A percentile compares a stretch with the other conserved stretches of the same genome.
These are phyloP conservation scores for Odontomyia ornata DNA, from an alignment of 2,888 invertebrate genomes.

Conservation along the genomic window DNA sequence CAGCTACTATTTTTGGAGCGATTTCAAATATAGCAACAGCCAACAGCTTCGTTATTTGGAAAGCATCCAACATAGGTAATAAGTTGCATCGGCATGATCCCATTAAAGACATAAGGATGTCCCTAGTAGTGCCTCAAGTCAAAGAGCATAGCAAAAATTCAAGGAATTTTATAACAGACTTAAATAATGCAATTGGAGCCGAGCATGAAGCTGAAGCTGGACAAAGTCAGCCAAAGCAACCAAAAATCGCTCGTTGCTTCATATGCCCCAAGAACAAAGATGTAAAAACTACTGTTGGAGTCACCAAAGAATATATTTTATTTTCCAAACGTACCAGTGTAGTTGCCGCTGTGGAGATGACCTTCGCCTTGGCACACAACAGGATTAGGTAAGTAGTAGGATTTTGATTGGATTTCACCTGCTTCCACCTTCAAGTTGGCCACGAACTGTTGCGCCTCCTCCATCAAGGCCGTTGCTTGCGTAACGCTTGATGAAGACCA, in stretches of 20 bases:
- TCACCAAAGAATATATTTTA: too few species aligned
- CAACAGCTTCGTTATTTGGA: not conserved
- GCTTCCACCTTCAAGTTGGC: too few species aligned
- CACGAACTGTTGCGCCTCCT: too few species aligned
- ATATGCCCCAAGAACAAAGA: not conserved
- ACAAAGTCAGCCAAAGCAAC: not conserved
- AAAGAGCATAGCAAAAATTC: not conserved
- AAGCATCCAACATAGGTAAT: conserved; percentile 18
- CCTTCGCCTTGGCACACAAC: too few species aligned
- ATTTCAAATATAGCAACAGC: conserved; percentile 1
- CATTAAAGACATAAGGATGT: too few species aligned
- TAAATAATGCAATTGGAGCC: not conserved
- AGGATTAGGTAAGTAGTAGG: too few species aligned
- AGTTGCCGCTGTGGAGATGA: too few species aligned
- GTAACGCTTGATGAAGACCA: too few species aligned
- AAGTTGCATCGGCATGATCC: conserved; percentile 9
- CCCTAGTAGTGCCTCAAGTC: conserved; percentile 9
- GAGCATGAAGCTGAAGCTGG: not conserved
- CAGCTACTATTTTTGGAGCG: conserved; percentile 4
- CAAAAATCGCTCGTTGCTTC: not conserved
- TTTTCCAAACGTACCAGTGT: too few species aligned
- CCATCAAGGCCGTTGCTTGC: too few species aligned
- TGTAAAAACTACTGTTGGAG: conserved; percentile 19
- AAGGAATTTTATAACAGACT: not conserved
- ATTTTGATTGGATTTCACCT: too few species aligned